Percentiles rank a stretch among this genome's conserved stretches.
Evolutionary conservation across 2,113 vertebrate genomes (phyloP).

Genomic region (Hemibates koningsi): DNA sequence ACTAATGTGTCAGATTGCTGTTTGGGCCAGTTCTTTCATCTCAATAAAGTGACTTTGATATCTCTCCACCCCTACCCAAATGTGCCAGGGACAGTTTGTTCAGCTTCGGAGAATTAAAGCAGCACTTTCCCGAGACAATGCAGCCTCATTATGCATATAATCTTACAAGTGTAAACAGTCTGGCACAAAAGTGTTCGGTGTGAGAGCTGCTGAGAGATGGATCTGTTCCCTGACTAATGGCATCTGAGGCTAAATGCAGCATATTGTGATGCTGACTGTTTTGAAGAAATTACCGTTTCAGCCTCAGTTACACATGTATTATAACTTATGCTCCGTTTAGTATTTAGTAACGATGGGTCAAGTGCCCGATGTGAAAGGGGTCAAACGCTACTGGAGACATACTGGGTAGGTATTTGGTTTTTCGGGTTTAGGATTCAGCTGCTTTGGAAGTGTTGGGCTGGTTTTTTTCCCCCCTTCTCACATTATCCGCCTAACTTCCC

Average conservation of each 20-base stretch:
- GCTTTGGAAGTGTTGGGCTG: neutral
- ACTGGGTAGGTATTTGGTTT: neutral
- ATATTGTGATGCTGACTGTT: neutral
- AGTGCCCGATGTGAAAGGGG: neutral
- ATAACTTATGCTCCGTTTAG: neutral
- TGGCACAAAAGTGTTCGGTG: slow-evolving; percentile 7
- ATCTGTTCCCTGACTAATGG: neutral
- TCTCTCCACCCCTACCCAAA: slow-evolving; percentile 17
- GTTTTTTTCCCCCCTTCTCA: neutral
- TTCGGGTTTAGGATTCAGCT: fast-evolving
- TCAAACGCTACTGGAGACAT: neutral
- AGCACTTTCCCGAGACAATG: slow-evolving; percentile 37
- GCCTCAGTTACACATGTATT: neutral
- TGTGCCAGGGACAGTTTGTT: slow-evolving; percentile 52
- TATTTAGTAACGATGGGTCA: neutral
- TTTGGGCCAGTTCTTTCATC: slow-evolving; percentile 49
- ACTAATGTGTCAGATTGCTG: slow-evolving; percentile 48
- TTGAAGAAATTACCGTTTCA: neutral
- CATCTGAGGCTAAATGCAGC: neutral
- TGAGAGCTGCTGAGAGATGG: neutral
- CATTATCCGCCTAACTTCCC: neutral
- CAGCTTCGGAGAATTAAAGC: slow-evolving; percentile 36
- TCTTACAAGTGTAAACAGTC: slow-evolving; percentile 44
- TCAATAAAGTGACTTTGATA: slow-evolving; percentile 53
- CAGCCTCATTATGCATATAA: slow-evolving; percentile 49